These are phyloP conservation scores for Argya squamiceps DNA, from an alignment of 2,797 vertebrate species.

Conservation along the genomic window DNA sequence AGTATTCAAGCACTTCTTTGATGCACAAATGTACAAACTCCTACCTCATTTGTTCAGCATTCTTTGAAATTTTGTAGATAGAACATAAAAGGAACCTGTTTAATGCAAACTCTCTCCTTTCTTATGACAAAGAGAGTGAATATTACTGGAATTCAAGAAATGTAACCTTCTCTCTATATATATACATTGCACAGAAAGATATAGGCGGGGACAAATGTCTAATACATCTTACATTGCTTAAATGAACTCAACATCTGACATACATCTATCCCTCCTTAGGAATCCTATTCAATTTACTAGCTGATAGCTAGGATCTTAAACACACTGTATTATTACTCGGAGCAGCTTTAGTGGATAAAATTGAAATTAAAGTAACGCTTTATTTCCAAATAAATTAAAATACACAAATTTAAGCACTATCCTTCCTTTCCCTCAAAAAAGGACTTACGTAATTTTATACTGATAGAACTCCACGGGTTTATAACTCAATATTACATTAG, in stretches of 20 bases:
- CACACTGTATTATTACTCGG: background rate
- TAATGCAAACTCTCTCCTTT: slow-evolving; percentile 35
- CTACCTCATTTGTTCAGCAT: slow-evolving; percentile 37
- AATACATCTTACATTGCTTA: background rate
- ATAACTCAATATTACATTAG: background rate
- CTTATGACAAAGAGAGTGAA: slow-evolving; percentile 20
- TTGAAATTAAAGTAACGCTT: background rate
- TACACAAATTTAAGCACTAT: background rate
- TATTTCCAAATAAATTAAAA: slow-evolving; percentile 24
- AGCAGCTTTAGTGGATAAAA: slow-evolving; percentile 9
- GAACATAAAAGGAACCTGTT: slow-evolving; percentile 53
- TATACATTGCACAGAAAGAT: slow-evolving; percentile 8
- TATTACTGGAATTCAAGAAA: slow-evolving; percentile 4
- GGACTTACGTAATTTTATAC: background rate
- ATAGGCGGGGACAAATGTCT: background rate
- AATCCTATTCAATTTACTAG: background rate
- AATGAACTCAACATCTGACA: background rate
- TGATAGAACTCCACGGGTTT: background rate
- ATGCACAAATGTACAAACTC: slow-evolving; percentile 49
- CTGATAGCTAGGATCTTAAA: background rate
- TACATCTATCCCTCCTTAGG: background rate
- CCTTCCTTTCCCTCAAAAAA: background rate
- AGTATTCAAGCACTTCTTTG: slow-evolving; percentile 32
- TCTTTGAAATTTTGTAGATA: slow-evolving; percentile 58
- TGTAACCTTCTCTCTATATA: background rate